Percentiles rank a stretch among this genome's conserved stretches.
These are phyloP conservation scores for Eucriotettix oculatus DNA, from an alignment of 2,888 invertebrate species.

Conservation along the genomic window DNA sequence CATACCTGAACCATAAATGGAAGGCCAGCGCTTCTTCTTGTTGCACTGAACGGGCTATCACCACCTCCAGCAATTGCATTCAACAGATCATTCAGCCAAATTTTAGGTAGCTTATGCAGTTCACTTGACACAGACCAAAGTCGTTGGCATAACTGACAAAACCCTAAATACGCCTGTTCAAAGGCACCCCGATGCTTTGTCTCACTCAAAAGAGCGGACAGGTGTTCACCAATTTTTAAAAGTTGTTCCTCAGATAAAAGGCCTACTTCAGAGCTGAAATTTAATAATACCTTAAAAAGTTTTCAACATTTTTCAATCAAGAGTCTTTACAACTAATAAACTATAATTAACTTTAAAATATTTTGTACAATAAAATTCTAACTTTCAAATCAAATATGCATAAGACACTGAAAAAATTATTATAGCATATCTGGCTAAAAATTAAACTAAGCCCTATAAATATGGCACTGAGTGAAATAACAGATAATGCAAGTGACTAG, in stretches of 20 bases:
- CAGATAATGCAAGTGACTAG: too few relatives aligned
- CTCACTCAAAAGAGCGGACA: slow-evolving; percentile 45
- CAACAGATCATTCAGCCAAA: slow-evolving; percentile 46
- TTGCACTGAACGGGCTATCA: slow-evolving; percentile 44
- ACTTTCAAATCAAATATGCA: too few relatives aligned
- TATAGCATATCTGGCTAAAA: too few relatives aligned
- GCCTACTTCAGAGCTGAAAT: slow-evolving; percentile 15
- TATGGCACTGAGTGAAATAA: too few relatives aligned
- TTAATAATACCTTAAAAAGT: too few relatives aligned
- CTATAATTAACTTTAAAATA: too few relatives aligned
- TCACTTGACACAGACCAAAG: slow-evolving; percentile 31
- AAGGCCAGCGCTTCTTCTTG: slow-evolving; percentile 83
- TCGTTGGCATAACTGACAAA: slow-evolving; percentile 54
- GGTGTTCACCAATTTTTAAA: slow-evolving; percentile 43
- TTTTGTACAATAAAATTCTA: too few relatives aligned
- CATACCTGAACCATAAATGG: slow-evolving; percentile 76
- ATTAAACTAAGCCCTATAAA: too few relatives aligned
- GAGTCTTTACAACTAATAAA: too few relatives aligned
- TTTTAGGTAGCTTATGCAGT: slow-evolving; percentile 40
- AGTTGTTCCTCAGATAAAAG: slow-evolving; percentile 33
- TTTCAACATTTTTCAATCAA: too few relatives aligned
- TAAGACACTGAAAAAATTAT: too few relatives aligned
- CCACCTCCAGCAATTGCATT: slow-evolving; percentile 30
- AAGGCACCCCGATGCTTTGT: slow-evolving; percentile 95
- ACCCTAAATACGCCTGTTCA: slow-evolving; percentile 85